These are phyloP conservation scores for Vespertilio murinus DNA, from an alignment of 2,797 vertebrate species.

Conservation along the genomic window DNA sequence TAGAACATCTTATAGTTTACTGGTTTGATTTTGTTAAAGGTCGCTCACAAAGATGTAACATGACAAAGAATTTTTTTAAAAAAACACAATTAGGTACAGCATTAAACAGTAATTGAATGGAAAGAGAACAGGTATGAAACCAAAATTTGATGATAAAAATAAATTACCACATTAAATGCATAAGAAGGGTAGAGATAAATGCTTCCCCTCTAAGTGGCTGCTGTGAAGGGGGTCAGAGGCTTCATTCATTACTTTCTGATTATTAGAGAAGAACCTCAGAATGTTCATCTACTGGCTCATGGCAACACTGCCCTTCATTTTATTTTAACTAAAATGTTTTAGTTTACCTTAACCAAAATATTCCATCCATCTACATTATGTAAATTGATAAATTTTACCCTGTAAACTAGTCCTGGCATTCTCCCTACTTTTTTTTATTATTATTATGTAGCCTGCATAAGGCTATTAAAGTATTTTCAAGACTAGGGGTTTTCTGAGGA, in stretches of 20 bases:
- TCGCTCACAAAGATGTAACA: constrained; percentile 42
- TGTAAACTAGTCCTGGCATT: constrained; percentile 26
- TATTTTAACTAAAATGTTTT: neutral
- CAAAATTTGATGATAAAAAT: constrained; percentile 6
- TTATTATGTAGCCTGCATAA: neutral
- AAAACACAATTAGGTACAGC: neutral
- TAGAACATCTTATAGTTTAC: constrained; percentile 41
- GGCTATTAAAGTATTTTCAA: constrained; percentile 25
- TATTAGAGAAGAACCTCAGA: neutral
- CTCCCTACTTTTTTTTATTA: neutral
- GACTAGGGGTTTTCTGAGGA: neutral
- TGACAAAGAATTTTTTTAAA: neutral
- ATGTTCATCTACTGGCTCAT: neutral
- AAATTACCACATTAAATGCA: neutral
- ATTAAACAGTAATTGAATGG: neutral
- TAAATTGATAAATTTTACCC: constrained; percentile 44
- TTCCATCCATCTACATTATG: neutral
- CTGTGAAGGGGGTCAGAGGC: neutral
- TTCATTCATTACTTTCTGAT: neutral
- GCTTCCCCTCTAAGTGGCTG: neutral
- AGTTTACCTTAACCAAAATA: constrained; percentile 12
- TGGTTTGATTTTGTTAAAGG: constrained; percentile 46
- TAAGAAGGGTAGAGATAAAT: constrained; percentile 20
- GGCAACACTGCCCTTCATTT: neutral
- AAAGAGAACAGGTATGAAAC: constrained; percentile 20